These are phyloP conservation scores for Silurus glanis DNA, from an alignment of 2,113 vertebrate genomes.

Conservation along the genomic window DNA sequence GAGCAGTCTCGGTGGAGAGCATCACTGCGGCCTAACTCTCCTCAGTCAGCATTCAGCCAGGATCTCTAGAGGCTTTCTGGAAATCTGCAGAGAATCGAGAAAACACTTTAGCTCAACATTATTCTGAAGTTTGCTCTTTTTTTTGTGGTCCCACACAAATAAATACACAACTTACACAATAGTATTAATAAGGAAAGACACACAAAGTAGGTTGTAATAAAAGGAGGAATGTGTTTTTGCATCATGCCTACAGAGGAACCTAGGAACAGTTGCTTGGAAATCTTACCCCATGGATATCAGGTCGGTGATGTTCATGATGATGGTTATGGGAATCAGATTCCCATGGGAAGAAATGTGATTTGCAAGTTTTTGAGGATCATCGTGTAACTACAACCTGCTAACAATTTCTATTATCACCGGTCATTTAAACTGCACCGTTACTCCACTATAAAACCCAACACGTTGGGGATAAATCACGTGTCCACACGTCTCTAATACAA, in stretches of 20 bases:
- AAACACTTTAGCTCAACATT: background rate
- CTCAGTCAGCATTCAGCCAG: conserved; percentile 11
- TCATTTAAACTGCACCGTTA: background rate
- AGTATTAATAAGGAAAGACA: background rate
- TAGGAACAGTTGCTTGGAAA: conserved; percentile 19
- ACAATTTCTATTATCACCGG: background rate
- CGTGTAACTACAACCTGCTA: background rate
- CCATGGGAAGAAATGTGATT: background rate
- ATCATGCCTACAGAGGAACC: background rate
- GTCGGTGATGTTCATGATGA: background rate
- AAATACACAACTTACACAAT: background rate
- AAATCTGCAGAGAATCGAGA: conserved; percentile 3
- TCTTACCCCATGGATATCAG: background rate
- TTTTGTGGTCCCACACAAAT: background rate
- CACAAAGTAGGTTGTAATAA: background rate
- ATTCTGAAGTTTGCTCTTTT: background rate
- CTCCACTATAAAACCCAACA: no score
- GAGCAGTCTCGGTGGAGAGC: conserved; percentile 40
- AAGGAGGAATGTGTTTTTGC: background rate
- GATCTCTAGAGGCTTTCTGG: conserved; percentile 12
- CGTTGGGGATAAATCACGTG: background rate
- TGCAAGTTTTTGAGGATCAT: background rate
- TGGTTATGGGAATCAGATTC: background rate
- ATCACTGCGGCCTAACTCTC: conserved; percentile 22
- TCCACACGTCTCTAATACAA: background rate